phyloP scores from a whole-genome alignment of 2,888 invertebrate species.

The Odiellus spinosus region DNA sequence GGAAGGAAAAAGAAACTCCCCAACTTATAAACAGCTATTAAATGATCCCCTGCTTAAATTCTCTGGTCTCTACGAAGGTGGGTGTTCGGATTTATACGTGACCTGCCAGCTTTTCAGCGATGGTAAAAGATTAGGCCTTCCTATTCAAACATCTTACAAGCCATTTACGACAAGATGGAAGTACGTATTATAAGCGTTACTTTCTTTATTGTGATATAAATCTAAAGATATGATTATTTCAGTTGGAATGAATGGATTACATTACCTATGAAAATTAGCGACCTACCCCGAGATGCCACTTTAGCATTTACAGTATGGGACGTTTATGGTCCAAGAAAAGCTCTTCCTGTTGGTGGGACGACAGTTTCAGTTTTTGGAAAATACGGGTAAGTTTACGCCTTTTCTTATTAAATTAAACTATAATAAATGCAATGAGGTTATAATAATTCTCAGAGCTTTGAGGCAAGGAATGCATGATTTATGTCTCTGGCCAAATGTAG shows the following conservation, averaged over 20 bases:
- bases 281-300: slow-evolving; percentile 70
- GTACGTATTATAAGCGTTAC: slow-evolving; percentile 37
- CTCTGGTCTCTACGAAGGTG: slow-evolving; percentile 69
- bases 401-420: not conserved
- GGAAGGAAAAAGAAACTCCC: slow-evolving; percentile 73
- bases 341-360: slow-evolving; percentile 78
- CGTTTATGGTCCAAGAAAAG: slow-evolving; percentile 68
- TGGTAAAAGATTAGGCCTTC: slow-evolving; percentile 62
- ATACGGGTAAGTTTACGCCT: slow-evolving; percentile 42
- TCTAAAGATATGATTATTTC: slow-evolving; percentile 9
- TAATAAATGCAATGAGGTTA: too few relatives aligned
- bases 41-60: slow-evolving; percentile 76
- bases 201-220: not conserved
- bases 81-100: slow-evolving; percentile 73
- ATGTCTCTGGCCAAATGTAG: slow-evolving; percentile 68
- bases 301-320: slow-evolving; percentile 80
- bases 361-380: slow-evolving; percentile 87
- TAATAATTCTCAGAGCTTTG: slow-evolving; percentile 24
- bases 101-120: slow-evolving; percentile 67
- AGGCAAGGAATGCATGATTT: slow-evolving; percentile 62
- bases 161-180: slow-evolving; percentile 83
- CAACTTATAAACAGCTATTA: slow-evolving; percentile 70
- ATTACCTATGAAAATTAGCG: slow-evolving; percentile 74
- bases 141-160: slow-evolving; percentile 79
- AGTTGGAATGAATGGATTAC: slow-evolving; percentile 98